Percentiles rank a stretch among this genome's conserved stretches.
Conservation (phyloP, 2,888 invertebrate genomes). For the Lamellibrachia columna region DNA sequence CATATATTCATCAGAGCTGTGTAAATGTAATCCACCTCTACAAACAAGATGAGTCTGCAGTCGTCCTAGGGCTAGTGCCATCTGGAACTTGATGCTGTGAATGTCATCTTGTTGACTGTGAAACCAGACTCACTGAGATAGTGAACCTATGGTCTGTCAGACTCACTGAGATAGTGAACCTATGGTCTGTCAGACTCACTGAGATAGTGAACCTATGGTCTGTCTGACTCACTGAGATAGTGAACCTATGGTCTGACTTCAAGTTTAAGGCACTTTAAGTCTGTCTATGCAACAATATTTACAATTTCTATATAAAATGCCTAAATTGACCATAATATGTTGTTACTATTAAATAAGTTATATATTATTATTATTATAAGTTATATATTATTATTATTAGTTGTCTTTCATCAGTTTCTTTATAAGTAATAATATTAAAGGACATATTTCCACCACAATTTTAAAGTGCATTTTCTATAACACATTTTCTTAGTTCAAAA, state of each 20-base stretch:
- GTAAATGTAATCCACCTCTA: not conserved
- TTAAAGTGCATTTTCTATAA: not conserved
- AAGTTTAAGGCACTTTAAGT: not conserved
- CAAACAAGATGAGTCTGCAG: not conserved
- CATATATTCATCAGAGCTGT: not conserved
- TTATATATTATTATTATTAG: not conserved
- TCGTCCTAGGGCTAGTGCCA: not conserved
- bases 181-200: not conserved
- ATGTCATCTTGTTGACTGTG: not conserved
- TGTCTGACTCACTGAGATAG: not conserved
- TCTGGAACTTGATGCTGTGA: not conserved
- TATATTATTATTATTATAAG: not conserved
- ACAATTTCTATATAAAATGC: not conserved
- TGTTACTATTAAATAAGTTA: not conserved
- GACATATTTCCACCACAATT: not conserved
- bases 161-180: not conserved
- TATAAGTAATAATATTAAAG: not conserved
- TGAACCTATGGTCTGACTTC: not conserved
- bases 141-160: too few relatives aligned
- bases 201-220: not conserved
- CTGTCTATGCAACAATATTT: not conserved
- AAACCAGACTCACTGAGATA: not conserved
- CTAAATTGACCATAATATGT: not conserved
- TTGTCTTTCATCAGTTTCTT: too few relatives aligned
- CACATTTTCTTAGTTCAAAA: too few relatives aligned